phyloP scores from a whole-genome alignment of 2,888 invertebrate species.

The Apodemia duryi region DNA sequence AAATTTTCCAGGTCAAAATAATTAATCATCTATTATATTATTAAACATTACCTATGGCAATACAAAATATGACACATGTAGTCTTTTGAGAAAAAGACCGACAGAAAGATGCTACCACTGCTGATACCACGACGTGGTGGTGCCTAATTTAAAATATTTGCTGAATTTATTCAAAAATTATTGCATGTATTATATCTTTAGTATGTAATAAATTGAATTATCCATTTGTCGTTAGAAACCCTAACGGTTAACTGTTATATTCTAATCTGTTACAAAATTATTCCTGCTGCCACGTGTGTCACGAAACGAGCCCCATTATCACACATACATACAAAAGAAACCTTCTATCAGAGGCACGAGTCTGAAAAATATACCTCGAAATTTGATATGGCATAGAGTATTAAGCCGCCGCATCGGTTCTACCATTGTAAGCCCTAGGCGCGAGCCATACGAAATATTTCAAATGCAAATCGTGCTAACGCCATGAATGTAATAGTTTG shows the following conservation, averaged over 20 bases:
- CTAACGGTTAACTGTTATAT: neutral
- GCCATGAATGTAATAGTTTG: constrained; percentile 76
- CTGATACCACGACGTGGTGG: no score
- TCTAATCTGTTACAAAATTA: neutral
- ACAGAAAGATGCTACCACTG: no score
- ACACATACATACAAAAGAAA: constrained; percentile 47
- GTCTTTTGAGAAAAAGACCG: no score
- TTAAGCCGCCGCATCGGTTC: constrained; percentile 56
- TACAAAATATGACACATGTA: no score
- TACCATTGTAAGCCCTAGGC: constrained; percentile 66
- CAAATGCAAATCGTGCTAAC: constrained; percentile 79
- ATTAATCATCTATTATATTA: no score
- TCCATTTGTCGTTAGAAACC: neutral
- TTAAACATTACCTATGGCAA: no score
- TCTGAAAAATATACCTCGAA: constrained; percentile 75
- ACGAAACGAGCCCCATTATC: constrained; percentile 65
- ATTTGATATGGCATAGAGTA: constrained; percentile 62
- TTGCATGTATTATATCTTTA: no score
- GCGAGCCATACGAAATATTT: constrained; percentile 72
- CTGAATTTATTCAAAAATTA: no score
- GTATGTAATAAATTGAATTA: neutral
- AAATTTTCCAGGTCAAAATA: no score
- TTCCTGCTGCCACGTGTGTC: constrained; percentile 55
- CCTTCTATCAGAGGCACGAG: constrained; percentile 52
- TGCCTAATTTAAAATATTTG: no score